Base-by-base conservation (phyloP, 2,888 invertebrate genomes). In the Acleris cristana region DNA sequence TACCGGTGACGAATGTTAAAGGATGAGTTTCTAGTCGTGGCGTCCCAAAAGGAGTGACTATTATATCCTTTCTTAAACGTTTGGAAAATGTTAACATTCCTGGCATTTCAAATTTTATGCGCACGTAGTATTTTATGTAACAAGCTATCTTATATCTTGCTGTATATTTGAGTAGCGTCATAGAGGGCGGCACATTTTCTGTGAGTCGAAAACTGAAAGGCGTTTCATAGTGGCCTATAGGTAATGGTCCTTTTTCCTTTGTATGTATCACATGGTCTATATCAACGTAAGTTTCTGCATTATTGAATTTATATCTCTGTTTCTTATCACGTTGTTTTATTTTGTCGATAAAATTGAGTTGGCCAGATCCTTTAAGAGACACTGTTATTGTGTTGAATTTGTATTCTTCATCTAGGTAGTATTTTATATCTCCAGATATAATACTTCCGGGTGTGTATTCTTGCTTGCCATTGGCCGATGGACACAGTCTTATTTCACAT, bases 21-120 rank as follows among this genome's bases (percentile, higher is more conserved):
- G 69, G 69, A n/a, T 69, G 53, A n/a, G 26, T 51, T 26, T 52
- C 51, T 16, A 69, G 21, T 49, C 19, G n/a, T 14, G 69, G 44
- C 12, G 21, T 65, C 6, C 23, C 48, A 8, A 49, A 52, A 26
- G 65, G 58, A 34, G 34, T 49, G 2, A 69, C 69, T 19, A 12
- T 62, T 19, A 69, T 44, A n/a, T 58, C 69, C 2, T 58, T 69
- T 40, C 58, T 65, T 21, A 58, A 65, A 21, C 53, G 65, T 40
- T 65, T 65, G 5, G 12, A 54, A n/a, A 62, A 53, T 40, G 53
- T 65, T 0, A 69, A 60, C 0, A 58, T 2, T 34, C 69, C 69
- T 1, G 69, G 62, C 18, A 55, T 68, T 26, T 68, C 60, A 49
- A 70, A 70, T 40, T 70, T 70, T 40, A 70, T 70, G 23, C 68